phyloP scores from a whole-genome alignment of 2,113 vertebrate genomes.

The Chinchilla lanigera region DNA sequence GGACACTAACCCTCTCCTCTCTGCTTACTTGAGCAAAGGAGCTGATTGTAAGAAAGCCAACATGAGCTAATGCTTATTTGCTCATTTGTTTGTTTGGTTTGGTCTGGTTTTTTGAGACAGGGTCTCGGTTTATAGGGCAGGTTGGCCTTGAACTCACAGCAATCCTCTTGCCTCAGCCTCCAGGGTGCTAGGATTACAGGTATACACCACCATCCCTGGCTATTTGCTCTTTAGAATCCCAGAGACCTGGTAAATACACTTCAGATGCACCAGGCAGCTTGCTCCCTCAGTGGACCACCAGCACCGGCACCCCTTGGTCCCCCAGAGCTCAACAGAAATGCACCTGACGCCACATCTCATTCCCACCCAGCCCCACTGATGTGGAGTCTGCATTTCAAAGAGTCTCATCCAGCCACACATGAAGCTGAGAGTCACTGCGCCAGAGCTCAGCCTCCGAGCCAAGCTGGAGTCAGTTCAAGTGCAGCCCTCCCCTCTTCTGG shows the following conservation, averaged over 20 bases:
- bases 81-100: background rate
- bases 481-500: background rate
- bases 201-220: background rate
- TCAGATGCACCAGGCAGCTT: background rate
- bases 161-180: background rate
- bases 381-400: background rate
- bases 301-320: rapidly evolving
- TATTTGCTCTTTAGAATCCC: background rate
- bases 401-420: background rate
- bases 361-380: background rate
- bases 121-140: background rate
- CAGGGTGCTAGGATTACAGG: background rate
- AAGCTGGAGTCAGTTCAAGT: background rate
- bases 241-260: background rate
- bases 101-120: background rate
- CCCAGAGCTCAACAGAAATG: background rate
- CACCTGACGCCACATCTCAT: rapidly evolving
- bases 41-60: background rate
- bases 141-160: background rate
- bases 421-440: rapidly evolving
- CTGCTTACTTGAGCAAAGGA: background rate
- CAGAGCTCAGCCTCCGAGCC: background rate
- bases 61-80: rapidly evolving
- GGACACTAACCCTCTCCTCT: rapidly evolving
- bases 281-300: rapidly evolving